Conservation (phyloP, 2,797 vertebrate genomes). For the Typhlichthys subterraneus region DNA sequence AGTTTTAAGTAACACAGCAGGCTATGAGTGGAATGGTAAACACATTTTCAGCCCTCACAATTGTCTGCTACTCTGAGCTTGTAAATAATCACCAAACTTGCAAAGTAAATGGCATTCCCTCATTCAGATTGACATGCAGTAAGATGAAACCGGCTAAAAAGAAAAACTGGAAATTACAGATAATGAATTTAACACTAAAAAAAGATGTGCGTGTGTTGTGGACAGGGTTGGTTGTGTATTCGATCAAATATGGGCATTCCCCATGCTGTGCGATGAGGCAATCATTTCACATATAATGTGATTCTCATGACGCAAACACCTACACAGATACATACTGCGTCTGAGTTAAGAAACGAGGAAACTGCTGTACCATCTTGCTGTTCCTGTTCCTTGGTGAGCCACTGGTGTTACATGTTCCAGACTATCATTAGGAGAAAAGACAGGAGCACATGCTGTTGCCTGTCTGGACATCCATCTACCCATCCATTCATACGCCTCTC, state of each 20-base stretch:
- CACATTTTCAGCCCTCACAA: too few species aligned
- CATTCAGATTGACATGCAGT: too few species aligned
- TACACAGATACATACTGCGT: constrained; percentile 49
- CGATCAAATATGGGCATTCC: constrained; percentile 47
- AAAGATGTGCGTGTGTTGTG: neutral
- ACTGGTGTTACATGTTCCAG: constrained; percentile 32
- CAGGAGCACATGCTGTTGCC: constrained; percentile 8
- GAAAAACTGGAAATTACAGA: too few species aligned
- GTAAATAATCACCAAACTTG: too few species aligned
- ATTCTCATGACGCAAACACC: constrained; percentile 68
- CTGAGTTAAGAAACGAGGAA: constrained; percentile 58
- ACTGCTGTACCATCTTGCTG: constrained; percentile 60
- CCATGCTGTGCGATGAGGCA: constrained; percentile 23
- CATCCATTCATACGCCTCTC: neutral
- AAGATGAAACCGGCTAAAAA: too few species aligned
- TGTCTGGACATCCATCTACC: neutral
- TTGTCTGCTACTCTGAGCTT: too few species aligned
- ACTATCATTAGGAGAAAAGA: constrained; percentile 30
- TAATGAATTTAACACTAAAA: too few species aligned
- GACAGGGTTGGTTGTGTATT: constrained; percentile 5
- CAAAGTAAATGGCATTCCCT: too few species aligned
- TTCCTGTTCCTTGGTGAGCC: constrained; percentile 50
- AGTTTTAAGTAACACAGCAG: too few species aligned
- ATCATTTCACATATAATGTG: constrained; percentile 40
- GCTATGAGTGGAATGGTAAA: too few species aligned